Conservation (phyloP, 2,797 vertebrate species). For the Threskiornis aethiopicus region DNA sequence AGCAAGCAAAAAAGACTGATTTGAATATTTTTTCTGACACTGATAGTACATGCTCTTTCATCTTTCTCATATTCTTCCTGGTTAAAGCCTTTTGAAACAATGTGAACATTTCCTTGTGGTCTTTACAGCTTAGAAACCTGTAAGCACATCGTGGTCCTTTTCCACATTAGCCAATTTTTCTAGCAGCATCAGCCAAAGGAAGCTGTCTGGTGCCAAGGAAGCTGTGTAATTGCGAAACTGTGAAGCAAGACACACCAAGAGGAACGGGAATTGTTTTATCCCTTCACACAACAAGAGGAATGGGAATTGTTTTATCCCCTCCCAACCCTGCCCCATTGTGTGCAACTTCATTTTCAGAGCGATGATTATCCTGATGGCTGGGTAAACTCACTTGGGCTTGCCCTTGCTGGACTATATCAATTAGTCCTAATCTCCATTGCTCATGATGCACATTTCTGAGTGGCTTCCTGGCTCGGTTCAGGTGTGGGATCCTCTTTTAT, state of each 20-base stretch:
- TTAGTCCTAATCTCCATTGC: background rate
- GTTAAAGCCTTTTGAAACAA: constrained; percentile 5
- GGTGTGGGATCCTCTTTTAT: background rate
- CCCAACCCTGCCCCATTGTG: background rate
- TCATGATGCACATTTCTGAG: background rate
- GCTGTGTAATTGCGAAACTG: background rate
- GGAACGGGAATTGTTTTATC: constrained; percentile 7
- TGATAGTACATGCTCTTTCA: background rate
- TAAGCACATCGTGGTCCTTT: background rate
- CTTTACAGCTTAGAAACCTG: background rate
- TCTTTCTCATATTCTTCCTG: background rate
- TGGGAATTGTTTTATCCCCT: background rate
- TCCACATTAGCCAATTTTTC: background rate
- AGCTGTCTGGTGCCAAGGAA: background rate
- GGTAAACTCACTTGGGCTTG: background rate
- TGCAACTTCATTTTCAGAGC: background rate
- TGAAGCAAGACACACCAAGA: constrained; percentile 13
- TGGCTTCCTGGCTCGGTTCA: background rate
- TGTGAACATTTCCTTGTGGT: background rate
- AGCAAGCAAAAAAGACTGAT: background rate
- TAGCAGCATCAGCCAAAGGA: background rate
- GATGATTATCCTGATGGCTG: background rate
- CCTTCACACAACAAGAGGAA: background rate
- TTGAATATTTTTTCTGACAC: background rate
- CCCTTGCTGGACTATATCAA: background rate